Conservation (phyloP, 2,797 vertebrate species). For the Manis pentadactyla region DNA sequence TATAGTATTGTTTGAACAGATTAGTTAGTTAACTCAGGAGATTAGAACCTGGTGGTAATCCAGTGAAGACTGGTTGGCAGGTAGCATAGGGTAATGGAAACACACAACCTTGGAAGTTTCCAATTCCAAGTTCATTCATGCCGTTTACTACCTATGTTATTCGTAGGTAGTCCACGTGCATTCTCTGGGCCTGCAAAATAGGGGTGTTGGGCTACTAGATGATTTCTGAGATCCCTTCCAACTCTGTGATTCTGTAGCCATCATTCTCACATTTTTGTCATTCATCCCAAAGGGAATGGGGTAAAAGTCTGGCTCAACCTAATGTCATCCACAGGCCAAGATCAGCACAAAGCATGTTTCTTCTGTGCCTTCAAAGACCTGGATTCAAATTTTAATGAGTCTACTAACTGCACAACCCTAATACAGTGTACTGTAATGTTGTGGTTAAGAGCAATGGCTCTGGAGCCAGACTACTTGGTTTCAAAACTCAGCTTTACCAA, state of each 20-base stretch:
- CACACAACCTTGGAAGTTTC: not conserved
- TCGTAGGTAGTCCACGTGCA: constrained; percentile 11
- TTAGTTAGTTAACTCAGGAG: not conserved
- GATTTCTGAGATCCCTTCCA: constrained; percentile 20
- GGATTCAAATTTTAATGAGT: not conserved
- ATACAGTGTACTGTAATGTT: not conserved
- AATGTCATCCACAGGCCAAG: not conserved
- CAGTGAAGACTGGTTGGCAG: not conserved
- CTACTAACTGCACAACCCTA: not conserved
- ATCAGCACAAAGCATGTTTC: not conserved
- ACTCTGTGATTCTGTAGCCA: not conserved
- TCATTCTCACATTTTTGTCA: not conserved
- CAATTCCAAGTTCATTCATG: not conserved
- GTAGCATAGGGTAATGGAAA: not conserved
- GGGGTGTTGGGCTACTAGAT: not conserved
- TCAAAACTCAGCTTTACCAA: not conserved
- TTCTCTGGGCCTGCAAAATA: not conserved
- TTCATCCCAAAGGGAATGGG: not conserved
- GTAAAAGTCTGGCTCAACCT: not conserved
- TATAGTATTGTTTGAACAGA: not conserved
- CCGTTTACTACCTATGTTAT: not conserved
- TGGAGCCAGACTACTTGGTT: not conserved
- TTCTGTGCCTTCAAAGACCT: not conserved
- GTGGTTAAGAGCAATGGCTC: not conserved
- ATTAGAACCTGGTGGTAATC: constrained; percentile 15